phyloP scores from a whole-genome alignment of 2,113 vertebrate species.

The Pogona vitticeps region DNA sequence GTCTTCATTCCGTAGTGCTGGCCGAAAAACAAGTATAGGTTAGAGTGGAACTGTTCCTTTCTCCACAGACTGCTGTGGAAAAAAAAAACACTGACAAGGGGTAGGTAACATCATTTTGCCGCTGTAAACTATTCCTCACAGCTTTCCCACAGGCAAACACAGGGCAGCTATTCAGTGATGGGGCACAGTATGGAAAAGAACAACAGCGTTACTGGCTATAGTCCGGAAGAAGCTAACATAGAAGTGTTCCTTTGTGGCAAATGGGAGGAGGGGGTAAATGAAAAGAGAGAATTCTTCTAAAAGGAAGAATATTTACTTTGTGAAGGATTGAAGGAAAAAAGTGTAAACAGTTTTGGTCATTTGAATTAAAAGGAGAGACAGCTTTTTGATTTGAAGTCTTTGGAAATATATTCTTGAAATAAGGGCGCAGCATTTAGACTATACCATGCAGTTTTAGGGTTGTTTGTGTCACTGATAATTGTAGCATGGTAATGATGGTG shows the following conservation, averaged over 20 bases:
- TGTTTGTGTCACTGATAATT: fast-evolving
- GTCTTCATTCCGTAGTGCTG: background rate
- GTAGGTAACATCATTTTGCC: conserved; percentile 12
- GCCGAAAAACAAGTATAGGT: background rate
- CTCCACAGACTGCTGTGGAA: background rate
- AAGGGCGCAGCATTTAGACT: background rate
- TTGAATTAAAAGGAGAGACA: background rate
- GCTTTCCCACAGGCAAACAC: conserved; percentile 23
- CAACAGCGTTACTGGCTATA: conserved; percentile 20
- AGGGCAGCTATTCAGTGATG: conserved; percentile 22
- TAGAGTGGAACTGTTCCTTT: background rate
- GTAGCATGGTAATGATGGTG: background rate
- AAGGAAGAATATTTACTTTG: conserved; percentile 29
- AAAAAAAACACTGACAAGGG: background rate
- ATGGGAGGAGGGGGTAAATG: conserved; percentile 1
- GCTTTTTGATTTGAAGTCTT: background rate
- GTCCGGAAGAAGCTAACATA: conserved; percentile 18
- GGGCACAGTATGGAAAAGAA: conserved; percentile 20
- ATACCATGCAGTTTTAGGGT: background rate
- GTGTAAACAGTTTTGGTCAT: background rate
- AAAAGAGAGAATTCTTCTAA: conserved; percentile 28
- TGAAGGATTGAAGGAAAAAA: conserved; percentile 15
- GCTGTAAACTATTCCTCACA: background rate
- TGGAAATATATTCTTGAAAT: background rate
- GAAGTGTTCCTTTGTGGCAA: conserved; percentile 39